Evolutionary conservation across 1,140 invertebrate species (phyloP).

Genomic region (Nixonia krombeini): DNA sequence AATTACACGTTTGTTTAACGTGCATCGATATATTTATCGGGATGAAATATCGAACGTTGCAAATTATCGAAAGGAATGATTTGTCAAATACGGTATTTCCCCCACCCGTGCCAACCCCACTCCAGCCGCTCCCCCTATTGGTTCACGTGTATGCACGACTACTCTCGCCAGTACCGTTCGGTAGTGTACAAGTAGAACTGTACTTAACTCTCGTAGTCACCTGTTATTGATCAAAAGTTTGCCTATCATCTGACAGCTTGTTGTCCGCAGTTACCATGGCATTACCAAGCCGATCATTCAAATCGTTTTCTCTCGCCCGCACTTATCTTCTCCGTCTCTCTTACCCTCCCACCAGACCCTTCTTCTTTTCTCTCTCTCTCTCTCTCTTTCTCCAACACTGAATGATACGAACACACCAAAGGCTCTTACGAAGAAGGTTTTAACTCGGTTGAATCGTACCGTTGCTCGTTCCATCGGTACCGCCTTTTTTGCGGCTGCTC

Average conservation of each 20-base stretch:
- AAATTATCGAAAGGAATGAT: no score
- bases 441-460: slow-evolving; percentile 22
- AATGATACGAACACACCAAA: slow-evolving; percentile 16
- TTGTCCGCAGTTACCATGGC: slow-evolving; percentile 70
- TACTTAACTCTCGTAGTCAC: slow-evolving; percentile 57
- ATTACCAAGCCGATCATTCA: slow-evolving; percentile 61
- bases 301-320: slow-evolving; percentile 48
- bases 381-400: slow-evolving; percentile 10
- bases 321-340: slow-evolving; percentile 7
- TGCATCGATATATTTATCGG: no score
- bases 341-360: slow-evolving; percentile 11
- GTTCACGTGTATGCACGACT: no score
- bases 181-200: neutral
- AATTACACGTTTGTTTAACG: no score
- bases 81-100: neutral
- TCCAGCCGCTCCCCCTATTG: no score
- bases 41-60: no score
- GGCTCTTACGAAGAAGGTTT: slow-evolving; percentile 38
- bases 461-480: slow-evolving; percentile 6
- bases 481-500: neutral
- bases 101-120: neutral
- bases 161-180: no score
- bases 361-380: slow-evolving; percentile 3
- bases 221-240: slow-evolving; percentile 72
- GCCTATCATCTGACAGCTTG: slow-evolving; percentile 71